Conservation (phyloP, 2,113 vertebrate genomes). For the Castor canadensis region DNA sequence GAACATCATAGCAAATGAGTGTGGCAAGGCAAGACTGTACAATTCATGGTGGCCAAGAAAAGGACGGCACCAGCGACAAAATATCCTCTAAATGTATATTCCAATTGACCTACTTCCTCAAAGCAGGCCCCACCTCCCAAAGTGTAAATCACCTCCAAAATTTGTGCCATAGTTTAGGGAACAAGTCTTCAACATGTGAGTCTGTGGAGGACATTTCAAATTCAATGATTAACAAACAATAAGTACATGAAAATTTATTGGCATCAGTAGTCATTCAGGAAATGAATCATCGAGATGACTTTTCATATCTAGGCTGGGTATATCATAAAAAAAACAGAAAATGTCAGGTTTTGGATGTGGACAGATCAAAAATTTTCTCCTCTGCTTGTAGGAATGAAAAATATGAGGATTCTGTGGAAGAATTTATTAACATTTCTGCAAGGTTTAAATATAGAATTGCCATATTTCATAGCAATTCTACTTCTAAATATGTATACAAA, state of each 20-base stretch:
- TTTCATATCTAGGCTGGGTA: neutral
- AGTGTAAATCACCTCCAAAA: too few species aligned
- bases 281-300: neutral
- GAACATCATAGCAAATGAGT: neutral
- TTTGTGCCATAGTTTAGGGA: too few species aligned
- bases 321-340: neutral
- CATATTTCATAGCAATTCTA: neutral
- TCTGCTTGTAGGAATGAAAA: neutral
- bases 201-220: neutral
- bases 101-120: neutral
- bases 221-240: neutral
- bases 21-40: neutral
- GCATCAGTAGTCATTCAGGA: neutral
- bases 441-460: neutral
- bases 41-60: neutral
- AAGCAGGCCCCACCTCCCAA: neutral
- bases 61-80: neutral
- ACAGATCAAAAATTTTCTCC: neutral
- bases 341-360: neutral
- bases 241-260: neutral
- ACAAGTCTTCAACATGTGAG: neutral
- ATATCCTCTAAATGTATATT: fast-evolving
- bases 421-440: neutral
- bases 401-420: neutral
- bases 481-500: neutral